phyloP scores from a whole-genome alignment of 1,140 invertebrate species.

The Propsilocerus akamusi region DNA sequence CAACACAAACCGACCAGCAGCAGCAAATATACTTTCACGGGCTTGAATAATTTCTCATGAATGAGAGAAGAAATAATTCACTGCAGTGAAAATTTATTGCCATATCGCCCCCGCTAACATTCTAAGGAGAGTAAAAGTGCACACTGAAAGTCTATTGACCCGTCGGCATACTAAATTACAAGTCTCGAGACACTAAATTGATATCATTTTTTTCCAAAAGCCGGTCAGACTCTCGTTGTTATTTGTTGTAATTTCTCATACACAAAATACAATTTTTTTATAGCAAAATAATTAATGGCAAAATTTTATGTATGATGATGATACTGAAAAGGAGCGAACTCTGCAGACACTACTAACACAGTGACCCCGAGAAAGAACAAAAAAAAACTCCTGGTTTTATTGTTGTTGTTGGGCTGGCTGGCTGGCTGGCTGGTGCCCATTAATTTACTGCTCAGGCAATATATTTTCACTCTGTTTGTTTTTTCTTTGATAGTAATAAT shows the following conservation, averaged over 20 bases:
- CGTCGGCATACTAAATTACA: constrained; percentile 2
- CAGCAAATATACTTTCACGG: no score
- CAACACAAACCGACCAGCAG: no score
- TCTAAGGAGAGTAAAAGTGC: not conserved
- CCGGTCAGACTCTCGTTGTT: not conserved
- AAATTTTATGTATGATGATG: not conserved
- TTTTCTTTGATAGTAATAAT: constrained; percentile 4
- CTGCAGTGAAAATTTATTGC: no score
- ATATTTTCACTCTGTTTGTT: not conserved
- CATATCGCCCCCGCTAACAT: no score
- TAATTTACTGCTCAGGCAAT: constrained; percentile 1
- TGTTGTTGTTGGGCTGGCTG: no score
- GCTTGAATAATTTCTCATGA: constrained; percentile 5
- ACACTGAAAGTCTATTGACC: constrained; percentile 3
- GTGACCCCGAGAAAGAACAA: not conserved
- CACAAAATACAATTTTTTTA: not conserved
- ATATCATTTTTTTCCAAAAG: constrained; percentile 1
- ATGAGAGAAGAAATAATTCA: constrained; percentile 1
- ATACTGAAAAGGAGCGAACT: not conserved
- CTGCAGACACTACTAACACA: not conserved
- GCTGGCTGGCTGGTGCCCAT: no score
- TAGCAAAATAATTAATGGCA: constrained; percentile 3
- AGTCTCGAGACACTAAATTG: constrained; percentile 1
- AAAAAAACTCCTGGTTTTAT: no score
- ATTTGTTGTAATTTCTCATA: constrained; percentile 3